Conservation (phyloP, 2,888 invertebrate species). For the Spodoptera exigua region DNA sequence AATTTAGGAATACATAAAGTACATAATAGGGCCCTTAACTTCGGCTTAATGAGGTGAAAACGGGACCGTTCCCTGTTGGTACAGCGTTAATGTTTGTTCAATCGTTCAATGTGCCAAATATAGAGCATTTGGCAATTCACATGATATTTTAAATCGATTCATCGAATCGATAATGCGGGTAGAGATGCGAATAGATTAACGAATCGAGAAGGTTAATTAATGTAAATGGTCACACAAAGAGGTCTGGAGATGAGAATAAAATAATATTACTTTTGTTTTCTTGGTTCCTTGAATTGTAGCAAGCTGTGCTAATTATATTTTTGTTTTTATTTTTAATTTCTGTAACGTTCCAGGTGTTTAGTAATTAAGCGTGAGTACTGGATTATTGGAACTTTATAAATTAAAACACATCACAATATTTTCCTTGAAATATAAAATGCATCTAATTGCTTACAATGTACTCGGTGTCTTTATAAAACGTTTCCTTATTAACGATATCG, state of each 20-base stretch:
- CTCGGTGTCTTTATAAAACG: no score
- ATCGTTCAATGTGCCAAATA: slow-evolving; percentile 67
- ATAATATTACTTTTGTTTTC: slow-evolving; percentile 19
- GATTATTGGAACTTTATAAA: neutral
- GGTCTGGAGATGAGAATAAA: slow-evolving; percentile 14
- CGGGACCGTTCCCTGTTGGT: slow-evolving; percentile 79
- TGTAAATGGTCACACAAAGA: slow-evolving; percentile 28
- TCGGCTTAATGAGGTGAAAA: slow-evolving; percentile 88
- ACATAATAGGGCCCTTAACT: slow-evolving; percentile 88
- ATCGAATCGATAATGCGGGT: slow-evolving; percentile 55
- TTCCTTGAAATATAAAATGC: slow-evolving; percentile 7
- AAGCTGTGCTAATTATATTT: slow-evolving; percentile 9
- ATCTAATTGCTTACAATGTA: slow-evolving; percentile 5
- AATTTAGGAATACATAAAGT: slow-evolving; percentile 89
- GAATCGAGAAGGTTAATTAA: slow-evolving; percentile 47
- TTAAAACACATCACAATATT: slow-evolving; percentile 5
- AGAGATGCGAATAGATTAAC: slow-evolving; percentile 42
- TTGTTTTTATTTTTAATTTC: slow-evolving; percentile 19
- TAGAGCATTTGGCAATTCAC: slow-evolving; percentile 57
- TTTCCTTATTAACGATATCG: no score
- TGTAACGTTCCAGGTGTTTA: slow-evolving; percentile 16
- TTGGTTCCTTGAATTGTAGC: slow-evolving; percentile 21
- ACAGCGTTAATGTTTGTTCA: slow-evolving; percentile 73
- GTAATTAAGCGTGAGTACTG: slow-evolving; percentile 29
- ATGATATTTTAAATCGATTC: slow-evolving; percentile 57